A percentile compares a stretch with the other conserved stretches of the same genome.
phyloP scores from a whole-genome alignment of 2,888 invertebrate genomes.

The Diadegma fenestrale region DNA sequence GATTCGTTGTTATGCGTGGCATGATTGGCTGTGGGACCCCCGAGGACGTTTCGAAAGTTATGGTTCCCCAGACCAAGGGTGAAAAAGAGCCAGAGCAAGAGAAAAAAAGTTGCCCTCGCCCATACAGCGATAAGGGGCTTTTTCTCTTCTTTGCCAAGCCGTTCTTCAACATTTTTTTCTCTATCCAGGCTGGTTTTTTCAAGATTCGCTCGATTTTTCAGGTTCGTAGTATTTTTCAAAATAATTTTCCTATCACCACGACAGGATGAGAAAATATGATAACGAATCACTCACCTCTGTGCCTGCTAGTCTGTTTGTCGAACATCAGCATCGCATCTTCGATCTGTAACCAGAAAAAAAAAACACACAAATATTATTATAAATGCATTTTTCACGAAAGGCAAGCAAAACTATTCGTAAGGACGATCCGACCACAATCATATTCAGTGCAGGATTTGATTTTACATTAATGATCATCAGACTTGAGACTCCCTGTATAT shows the following conservation, averaged over 20 bases:
- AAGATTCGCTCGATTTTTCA: background rate
- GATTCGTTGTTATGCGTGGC: conserved; percentile 72
- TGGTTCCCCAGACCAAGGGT: conserved; percentile 54
- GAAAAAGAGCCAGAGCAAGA: conserved; percentile 16
- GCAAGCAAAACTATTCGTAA: background rate
- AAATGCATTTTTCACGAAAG: background rate
- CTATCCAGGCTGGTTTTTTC: background rate
- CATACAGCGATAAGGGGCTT: conserved; percentile 29
- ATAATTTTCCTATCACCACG: background rate
- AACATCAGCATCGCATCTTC: conserved; percentile 99
- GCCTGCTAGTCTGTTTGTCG: conserved; percentile 99
- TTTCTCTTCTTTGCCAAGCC: conserved; percentile 21
- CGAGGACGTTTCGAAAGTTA: conserved; percentile 63
- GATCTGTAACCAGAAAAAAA: conserved; percentile 92
- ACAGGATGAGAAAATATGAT: conserved; percentile 12
- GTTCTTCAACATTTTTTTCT: conserved; percentile 20
- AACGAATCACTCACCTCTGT: conserved; percentile 91
- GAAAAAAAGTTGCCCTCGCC: conserved; percentile 26
- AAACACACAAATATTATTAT: conserved; percentile 66
- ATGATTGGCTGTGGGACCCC: conserved; percentile 67
- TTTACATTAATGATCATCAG: background rate
- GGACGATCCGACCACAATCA: too few species aligned
- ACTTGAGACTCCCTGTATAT: background rate
- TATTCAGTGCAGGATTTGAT: background rate
- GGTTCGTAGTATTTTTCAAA: background rate